Percentiles rank a stretch among this genome's conserved stretches.
These are phyloP conservation scores for Leptosomus discolor DNA, from an alignment of 2,113 vertebrate genomes.

Conservation along the genomic window DNA sequence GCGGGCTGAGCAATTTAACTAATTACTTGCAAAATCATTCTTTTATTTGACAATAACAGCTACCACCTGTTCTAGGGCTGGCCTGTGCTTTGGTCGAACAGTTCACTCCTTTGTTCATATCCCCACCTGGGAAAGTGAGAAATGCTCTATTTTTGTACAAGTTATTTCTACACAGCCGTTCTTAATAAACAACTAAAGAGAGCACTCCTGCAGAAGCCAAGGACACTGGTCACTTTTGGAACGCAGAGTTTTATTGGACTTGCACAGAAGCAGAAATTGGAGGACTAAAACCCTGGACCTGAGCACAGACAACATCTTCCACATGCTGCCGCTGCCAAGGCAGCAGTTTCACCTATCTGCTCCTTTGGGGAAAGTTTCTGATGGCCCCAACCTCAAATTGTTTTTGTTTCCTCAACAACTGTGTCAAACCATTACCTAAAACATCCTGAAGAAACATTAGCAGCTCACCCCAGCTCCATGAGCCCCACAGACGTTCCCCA, in stretches of 20 bases:
- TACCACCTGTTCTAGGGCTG: neutral
- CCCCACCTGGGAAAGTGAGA: neutral
- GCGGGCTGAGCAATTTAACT: neutral
- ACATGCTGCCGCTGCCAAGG: neutral
- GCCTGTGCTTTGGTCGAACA: neutral
- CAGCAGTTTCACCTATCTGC: neutral
- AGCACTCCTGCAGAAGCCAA: neutral
- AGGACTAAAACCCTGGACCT: neutral
- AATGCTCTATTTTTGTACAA: neutral
- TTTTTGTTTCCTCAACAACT: neutral
- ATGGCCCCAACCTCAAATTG: too few relatives aligned
- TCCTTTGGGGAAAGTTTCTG: neutral
- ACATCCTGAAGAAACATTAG: neutral
- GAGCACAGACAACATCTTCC: neutral
- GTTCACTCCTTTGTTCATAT: neutral
- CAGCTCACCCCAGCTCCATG: neutral
- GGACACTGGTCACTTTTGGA: neutral
- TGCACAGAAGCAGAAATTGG: neutral
- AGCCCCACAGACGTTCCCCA: neutral
- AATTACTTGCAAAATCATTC: constrained; percentile 8
- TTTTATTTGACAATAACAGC: neutral
- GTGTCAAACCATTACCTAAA: neutral
- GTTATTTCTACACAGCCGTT: neutral
- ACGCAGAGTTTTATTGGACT: neutral
- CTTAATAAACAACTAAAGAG: neutral